A percentile compares a stretch with the other conserved stretches of the same genome.
Evolutionary conservation across 2,888 invertebrate species (phyloP).

Genomic region (Alitta virens): DNA sequence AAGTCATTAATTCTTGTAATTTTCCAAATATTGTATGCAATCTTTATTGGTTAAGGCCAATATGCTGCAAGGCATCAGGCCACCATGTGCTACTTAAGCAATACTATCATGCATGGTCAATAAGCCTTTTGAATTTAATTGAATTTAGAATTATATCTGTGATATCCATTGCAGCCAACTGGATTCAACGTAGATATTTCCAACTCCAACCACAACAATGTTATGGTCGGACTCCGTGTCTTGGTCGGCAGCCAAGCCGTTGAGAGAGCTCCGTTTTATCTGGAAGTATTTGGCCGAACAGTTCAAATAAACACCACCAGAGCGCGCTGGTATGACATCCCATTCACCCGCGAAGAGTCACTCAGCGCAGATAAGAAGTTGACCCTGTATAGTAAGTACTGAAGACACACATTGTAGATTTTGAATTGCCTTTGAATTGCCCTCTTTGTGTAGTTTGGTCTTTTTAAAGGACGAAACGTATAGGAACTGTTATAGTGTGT

Average conservation of each 20-base stretch:
- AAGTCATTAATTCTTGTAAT: too few species aligned
- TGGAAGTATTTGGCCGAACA: slow-evolving; percentile 54
- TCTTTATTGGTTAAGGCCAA: too few species aligned
- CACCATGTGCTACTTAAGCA: too few species aligned
- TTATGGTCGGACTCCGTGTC: slow-evolving; percentile 81
- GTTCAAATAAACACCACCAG: slow-evolving; percentile 37
- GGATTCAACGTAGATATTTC: slow-evolving; percentile 86
- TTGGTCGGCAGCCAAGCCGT: slow-evolving; percentile 81
- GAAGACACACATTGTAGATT: too few species aligned
- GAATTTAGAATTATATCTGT: background rate
- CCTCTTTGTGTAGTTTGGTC: too few species aligned
- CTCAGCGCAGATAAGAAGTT: slow-evolving; percentile 87
- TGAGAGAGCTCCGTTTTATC: slow-evolving; percentile 70
- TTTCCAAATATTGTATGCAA: too few species aligned
- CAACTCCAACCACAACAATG: slow-evolving; percentile 83
- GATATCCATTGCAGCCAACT: slow-evolving; percentile 60
- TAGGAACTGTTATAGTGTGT: too few species aligned
- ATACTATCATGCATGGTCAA: too few species aligned
- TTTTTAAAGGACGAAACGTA: too few species aligned
- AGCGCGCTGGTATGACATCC: slow-evolving; percentile 91
- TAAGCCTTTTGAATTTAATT: too few species aligned
- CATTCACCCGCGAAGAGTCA: slow-evolving; percentile 89
- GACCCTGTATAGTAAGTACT: slow-evolving; percentile 63
- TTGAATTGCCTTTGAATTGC: too few species aligned
- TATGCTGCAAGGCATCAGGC: too few species aligned